phyloP scores from a whole-genome alignment of 2,797 vertebrate species.

The Merluccius polli region DNA sequence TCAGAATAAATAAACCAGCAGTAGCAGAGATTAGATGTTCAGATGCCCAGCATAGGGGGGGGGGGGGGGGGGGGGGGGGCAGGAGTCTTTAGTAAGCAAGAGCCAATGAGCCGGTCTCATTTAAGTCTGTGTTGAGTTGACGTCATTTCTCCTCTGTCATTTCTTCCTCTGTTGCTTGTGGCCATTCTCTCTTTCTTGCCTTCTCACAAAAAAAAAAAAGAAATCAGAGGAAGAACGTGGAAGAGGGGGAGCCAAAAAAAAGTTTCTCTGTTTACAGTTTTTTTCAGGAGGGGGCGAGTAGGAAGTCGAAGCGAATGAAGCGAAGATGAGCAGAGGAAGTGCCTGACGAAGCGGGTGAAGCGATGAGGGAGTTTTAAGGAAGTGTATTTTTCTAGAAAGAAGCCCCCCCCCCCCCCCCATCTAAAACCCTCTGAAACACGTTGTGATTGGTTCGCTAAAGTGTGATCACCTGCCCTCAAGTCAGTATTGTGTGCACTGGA shows the following conservation, averaged over 20 bases:
- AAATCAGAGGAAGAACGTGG: conserved; percentile 50
- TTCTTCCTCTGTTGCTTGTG: background rate
- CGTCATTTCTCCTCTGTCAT: background rate
- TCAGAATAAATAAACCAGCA: background rate
- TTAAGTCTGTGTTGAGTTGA: conserved; percentile 33
- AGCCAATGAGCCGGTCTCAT: conserved; percentile 65
- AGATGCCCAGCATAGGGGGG: conserved; percentile 9
- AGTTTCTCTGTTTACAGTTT: conserved; percentile 41
- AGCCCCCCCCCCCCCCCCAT: conserved; percentile 56
- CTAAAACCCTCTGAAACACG: conserved; percentile 46
- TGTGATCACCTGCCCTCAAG: conserved; percentile 63
- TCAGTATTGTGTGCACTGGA: conserved; percentile 61
- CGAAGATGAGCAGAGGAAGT: conserved; percentile 55
- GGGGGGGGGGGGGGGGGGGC: conserved; percentile 21
- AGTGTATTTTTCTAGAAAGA: conserved; percentile 48
- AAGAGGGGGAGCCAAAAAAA: conserved; percentile 20
- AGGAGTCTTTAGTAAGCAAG: conserved; percentile 25
- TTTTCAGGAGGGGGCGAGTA: conserved; percentile 56
- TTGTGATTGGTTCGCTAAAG: conserved; percentile 59
- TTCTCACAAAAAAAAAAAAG: conserved; percentile 62
- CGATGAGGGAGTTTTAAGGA: conserved; percentile 51
- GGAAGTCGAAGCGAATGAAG: conserved; percentile 34
- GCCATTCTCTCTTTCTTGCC: conserved; percentile 41
- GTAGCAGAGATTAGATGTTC: background rate
- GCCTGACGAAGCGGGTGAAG: conserved; percentile 39